These are phyloP conservation scores for Rhinopomastus cyanomelas DNA, from an alignment of 2,113 vertebrate genomes.

Conservation along the genomic window DNA sequence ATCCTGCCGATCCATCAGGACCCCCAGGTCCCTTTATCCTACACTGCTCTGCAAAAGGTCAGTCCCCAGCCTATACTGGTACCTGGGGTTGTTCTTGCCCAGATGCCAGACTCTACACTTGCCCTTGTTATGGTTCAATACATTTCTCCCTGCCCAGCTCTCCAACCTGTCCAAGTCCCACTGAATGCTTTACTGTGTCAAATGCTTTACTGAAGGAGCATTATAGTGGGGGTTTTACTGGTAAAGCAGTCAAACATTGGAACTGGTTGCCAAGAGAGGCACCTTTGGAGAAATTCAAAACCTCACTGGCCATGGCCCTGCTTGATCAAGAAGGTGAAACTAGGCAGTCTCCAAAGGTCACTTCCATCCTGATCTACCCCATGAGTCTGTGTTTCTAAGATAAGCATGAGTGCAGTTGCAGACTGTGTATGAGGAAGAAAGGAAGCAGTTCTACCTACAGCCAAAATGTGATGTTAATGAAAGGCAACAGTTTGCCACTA, in stretches of 20 bases:
- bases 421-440: neutral
- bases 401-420: neutral
- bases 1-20: too few relatives aligned
- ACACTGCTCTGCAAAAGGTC: too few relatives aligned
- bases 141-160: too few relatives aligned
- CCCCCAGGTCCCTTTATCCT: too few relatives aligned
- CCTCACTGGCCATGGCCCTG: too few relatives aligned
- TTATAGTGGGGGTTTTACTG: neutral
- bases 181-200: too few relatives aligned
- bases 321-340: fast-evolving
- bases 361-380: neutral
- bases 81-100: too few relatives aligned
- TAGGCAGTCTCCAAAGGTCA: neutral
- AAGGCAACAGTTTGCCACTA: neutral
- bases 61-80: too few relatives aligned
- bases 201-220: neutral
- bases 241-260: neutral
- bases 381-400: neutral
- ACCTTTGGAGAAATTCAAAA: neutral
- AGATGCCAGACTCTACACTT: too few relatives aligned
- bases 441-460: neutral
- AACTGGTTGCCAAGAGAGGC: neutral
- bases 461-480: neutral
- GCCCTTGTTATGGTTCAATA: too few relatives aligned
- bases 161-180: too few relatives aligned